A percentile compares a stretch with the other conserved stretches of the same genome.
Conservation (phyloP, 2,113 vertebrate species). For the Indicator maculatus region DNA sequence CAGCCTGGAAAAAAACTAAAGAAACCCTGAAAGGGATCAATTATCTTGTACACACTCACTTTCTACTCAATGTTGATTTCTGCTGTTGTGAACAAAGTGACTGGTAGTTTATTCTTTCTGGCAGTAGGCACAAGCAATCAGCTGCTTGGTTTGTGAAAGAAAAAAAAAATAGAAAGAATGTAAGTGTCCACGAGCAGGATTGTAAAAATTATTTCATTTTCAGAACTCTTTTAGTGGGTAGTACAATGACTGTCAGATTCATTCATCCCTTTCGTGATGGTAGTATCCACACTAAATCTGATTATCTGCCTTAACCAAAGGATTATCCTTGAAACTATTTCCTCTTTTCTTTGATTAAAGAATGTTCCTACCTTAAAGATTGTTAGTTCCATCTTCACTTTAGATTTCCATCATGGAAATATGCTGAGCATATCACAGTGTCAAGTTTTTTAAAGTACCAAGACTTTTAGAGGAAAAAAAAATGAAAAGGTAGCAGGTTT, state of each 20-base stretch:
- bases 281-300: background rate
- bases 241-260: background rate
- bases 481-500: background rate
- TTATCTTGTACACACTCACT: background rate
- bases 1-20: constrained; percentile 34
- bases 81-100: background rate
- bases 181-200: constrained; percentile 24
- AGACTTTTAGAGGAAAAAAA: background rate
- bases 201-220: constrained; percentile 44
- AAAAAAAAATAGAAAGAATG: constrained; percentile 3
- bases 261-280: constrained; percentile 4
- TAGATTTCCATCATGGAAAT: background rate
- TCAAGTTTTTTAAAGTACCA: background rate
- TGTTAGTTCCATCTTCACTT: background rate
- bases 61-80: constrained; percentile 48
- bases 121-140: constrained; percentile 46
- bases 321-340: background rate
- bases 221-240: background rate
- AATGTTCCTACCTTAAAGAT: background rate
- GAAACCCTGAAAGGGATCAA: constrained; percentile 36
- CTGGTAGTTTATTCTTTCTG: constrained; percentile 54
- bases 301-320: background rate
- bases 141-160: background rate
- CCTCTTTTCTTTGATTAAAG: background rate
- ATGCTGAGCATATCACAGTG: background rate